Conservation (phyloP, 2,888 invertebrate species). For the Drosophila colorata region DNA sequence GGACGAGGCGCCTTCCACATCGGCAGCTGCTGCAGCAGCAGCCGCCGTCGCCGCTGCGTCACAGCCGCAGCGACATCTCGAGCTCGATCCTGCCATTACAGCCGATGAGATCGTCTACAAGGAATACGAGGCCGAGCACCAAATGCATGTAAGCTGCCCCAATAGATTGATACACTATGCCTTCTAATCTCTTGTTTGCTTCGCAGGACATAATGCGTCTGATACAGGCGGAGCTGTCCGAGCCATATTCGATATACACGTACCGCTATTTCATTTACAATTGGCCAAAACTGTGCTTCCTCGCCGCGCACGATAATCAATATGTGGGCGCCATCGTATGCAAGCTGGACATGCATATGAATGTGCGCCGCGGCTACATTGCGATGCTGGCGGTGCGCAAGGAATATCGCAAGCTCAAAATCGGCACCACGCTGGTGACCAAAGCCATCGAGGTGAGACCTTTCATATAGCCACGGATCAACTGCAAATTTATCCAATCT, state of each 20-base stretch:
- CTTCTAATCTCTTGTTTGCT: neutral
- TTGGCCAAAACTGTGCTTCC: constrained; percentile 99
- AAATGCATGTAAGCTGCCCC: constrained; percentile 91
- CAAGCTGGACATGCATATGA: constrained; percentile 97
- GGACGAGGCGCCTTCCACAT: constrained; percentile 46
- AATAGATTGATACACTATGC: neutral
- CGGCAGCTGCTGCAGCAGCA: constrained; percentile 41
- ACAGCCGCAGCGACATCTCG: constrained; percentile 33
- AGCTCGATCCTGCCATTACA: constrained; percentile 68
- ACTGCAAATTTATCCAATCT: neutral
- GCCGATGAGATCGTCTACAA: constrained; percentile 86
- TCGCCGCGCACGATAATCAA: constrained; percentile 94
- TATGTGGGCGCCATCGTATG: constrained; percentile 99
- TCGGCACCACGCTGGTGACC: constrained; percentile 93
- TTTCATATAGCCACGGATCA: neutral
- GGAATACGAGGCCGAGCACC: constrained; percentile 96
- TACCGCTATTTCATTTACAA: constrained; percentile 99
- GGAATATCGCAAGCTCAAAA: constrained; percentile 96
- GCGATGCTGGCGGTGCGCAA: constrained; percentile 99
- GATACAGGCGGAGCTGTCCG: constrained; percentile 99
- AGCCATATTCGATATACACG: constrained; percentile 99
- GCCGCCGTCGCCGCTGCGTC: constrained; percentile 2
- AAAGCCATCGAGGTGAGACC: constrained; percentile 90
- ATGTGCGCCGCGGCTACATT: constrained; percentile 97
- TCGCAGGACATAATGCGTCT: constrained; percentile 96